phyloP scores from a whole-genome alignment of 2,888 invertebrate genomes.

The Pilophorus perplexus region DNA sequence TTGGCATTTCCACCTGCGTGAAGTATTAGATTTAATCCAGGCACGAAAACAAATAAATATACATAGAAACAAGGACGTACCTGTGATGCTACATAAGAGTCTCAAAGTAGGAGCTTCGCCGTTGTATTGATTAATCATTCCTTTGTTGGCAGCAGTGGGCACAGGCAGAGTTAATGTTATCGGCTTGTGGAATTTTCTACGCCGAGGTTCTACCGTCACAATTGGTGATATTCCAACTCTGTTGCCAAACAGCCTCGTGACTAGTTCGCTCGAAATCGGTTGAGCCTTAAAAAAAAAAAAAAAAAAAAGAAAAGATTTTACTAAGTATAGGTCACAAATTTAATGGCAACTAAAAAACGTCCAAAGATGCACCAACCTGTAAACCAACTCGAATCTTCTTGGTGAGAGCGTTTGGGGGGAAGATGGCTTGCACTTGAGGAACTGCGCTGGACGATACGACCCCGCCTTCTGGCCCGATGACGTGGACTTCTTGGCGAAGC shows the following conservation, averaged over 20 bases:
- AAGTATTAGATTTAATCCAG: no score
- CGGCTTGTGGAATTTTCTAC: conserved; percentile 97
- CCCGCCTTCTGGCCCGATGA: conserved; percentile 96
- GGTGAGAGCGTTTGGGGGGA: conserved; percentile 95
- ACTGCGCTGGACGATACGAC: conserved; percentile 93
- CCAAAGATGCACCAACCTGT: conserved; percentile 61
- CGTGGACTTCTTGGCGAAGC: conserved; percentile 93
- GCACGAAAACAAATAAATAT: no score
- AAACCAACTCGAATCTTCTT: conserved; percentile 98
- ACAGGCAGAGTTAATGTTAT: conserved; percentile 96
- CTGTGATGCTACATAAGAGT: conserved; percentile 91
- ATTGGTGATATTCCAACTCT: conserved; percentile 96
- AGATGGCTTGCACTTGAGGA: conserved; percentile 80
- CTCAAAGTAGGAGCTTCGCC: conserved; percentile 81
- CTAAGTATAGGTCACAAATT: neutral
- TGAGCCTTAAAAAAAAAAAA: conserved; percentile 67
- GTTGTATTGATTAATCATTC: conserved; percentile 82
- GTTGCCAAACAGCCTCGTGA: conserved; percentile 86
- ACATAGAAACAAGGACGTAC: no score
- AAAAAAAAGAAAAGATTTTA: neutral
- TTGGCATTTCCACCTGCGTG: conserved; percentile 88
- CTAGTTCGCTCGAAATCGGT: conserved; percentile 80
- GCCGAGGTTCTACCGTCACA: conserved; percentile 94
- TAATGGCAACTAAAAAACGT: neutral
- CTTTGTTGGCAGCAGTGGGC: conserved; percentile 65